Evolutionary conservation across 2,113 vertebrate genomes (phyloP), one percentile per base, ranked within the genome.

Genomic region (Thunnus maccoyii): DNA sequence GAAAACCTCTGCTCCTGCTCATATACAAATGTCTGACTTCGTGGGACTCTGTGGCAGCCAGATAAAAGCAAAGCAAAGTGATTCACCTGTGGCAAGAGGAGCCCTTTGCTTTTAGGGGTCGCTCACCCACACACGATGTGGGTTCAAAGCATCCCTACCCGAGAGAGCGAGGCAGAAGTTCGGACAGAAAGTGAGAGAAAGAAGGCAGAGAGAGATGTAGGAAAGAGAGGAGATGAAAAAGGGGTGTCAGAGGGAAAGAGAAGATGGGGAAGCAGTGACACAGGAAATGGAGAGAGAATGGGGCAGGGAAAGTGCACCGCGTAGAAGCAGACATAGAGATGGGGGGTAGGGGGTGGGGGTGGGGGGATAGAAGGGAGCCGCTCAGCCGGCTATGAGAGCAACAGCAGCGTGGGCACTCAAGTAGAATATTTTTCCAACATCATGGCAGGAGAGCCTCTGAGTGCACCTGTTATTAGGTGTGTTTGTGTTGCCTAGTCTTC

Each of bases 11-110:
- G 84, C 77, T 79, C 48, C 67, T 41, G 76, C 85, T 87, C 76
- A 73, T 47, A 80, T 82, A 88, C 75, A 85, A 74, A 86, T 25
- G 72, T 76, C 67, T 74, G 88, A 84, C 85, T 81, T 57, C 1
- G 60, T 69, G 47, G 69, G 73, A 83, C 80, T 67, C 32, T 10
- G 72, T 67, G 82, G 76, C 83, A 72, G 80, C 76, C 58, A 36
- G 82, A 90, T 87, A 86, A 90, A 91, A 89, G 88, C 87, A 75
- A 79, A 86, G 91, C 66, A 91, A 89, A 91, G 78, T 88, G 86
- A 92, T 88, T 92, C 90, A 91, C 88, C 85, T 91, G 85, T 87
- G 83, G 86, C 82, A 82, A 82, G 76, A 85, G 81, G 66, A 84
- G 72, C 58, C 86, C 85, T 86, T 85, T 87, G 86, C 90, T 90